Base-by-base conservation (phyloP, 2,113 vertebrate species). In the Paracanthobrama guichenoti region DNA sequence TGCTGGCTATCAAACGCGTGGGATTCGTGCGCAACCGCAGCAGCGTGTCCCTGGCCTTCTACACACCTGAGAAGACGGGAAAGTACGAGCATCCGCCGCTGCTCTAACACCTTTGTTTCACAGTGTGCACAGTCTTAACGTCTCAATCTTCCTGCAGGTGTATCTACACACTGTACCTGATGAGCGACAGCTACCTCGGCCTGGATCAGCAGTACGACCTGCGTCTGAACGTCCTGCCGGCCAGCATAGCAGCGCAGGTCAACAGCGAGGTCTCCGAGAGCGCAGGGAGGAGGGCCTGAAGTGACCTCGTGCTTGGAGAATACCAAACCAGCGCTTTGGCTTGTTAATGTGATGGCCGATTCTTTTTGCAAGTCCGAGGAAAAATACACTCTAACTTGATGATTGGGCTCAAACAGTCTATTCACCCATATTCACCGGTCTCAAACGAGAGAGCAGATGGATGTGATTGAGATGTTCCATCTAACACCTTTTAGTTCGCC, bases 131-230 rank as follows among this genome's bases (percentile, higher is more conserved):
- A 7, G 24, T 4, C 1, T 46, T 80, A 39, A 59, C 11, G 13
- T 72, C 2, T 12, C 0, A 2, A 1, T 39, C 12, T 31, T 53
- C n/a, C 77, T n/a, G 46, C 81, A 99, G 98, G 91, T 98, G 93
- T 64, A 97, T 99, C 90, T 98, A 98, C 93, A 99, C 98, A 0
- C 91, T 99, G 46, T 99, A 99, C 93, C 87, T 99, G 90, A 96
- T 99, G 94, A 99, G 97, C 0, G 98, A 99, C 94, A 98, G 98
- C 92, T 99, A 99, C 90, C 94, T 99, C 79, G 98, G 98, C 83
- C 90, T 99, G 93, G 98, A 99, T 94, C 98, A 99, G 87, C 98
- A 99, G 91, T 99, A 99, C 1, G 96, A 99, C 90, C 90, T 99
- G 83, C 95, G 95, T 90, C 94, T 99, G 89, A 95, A 96, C 1